Base-by-base conservation (phyloP, 2,113 vertebrate species). In the Helogale parvula region DNA sequence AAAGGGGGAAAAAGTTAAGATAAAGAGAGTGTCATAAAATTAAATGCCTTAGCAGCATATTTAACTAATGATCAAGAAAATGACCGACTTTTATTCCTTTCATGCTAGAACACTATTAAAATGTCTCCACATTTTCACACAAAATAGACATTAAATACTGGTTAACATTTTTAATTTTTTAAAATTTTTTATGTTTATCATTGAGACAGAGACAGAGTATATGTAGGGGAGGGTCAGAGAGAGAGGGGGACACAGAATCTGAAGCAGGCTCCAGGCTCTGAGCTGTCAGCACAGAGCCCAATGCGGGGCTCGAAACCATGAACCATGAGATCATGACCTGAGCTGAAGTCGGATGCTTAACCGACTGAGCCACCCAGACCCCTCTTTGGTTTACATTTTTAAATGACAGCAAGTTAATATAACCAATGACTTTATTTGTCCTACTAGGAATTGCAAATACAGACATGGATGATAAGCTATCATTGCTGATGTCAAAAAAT, bases 41-140 rank as follows among this genome's bases (percentile, higher is more conserved):
- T 89, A 38, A 25, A 91, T 5, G 0, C 7, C 41, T 50, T n/a
- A 80, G 89, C 25, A 96, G 33, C 71, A 93, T 12, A 17, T 66
- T 95, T 82, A 87, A 95, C 65, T n/a, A 94, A 69, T 91, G 50
- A 79, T 60, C 17, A 94, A 80, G 71, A 93, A 93, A 93, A 84
- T 80, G 9, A 84, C 29, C 31, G 57, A 47, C 0, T 3, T 31
- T 89, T 74, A 88, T 93, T 45, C 16, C 0, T 3, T 31, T 91
- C 68, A 90, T 94, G 60, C 21, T 96, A 60, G n/a, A 41, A 38
- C 68, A 94, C 60, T 91, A 33, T 65, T 94, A 94, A 86, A 96
- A 88, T 69, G 92, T 74, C 29, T 77, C 80, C 15, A 68, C 10
- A 88, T 96, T 93, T 95, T 90, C 71, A 96, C 86, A 45, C 33